Evolutionary conservation across 2,797 vertebrate species (phyloP), one percentile per base, ranked within the genome.

Genomic region (Toxotes lorentzi): DNA sequence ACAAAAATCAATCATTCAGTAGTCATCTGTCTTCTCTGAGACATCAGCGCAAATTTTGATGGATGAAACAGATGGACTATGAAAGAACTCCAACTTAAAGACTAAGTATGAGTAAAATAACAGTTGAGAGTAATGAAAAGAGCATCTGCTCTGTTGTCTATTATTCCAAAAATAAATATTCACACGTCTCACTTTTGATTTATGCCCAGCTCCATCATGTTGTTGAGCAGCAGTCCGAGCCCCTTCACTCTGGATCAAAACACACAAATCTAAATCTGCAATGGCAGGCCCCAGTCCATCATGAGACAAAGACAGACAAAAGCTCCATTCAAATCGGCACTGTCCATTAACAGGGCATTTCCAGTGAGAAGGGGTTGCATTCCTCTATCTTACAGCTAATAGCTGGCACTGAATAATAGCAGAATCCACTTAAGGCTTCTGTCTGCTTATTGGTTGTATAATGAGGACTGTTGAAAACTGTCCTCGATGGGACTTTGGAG

Each of bases 361-460:
- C 87, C 87, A 86, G 70, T 80, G 84, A 89, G 85, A 82, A 74
- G 83, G 80, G 93, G 93, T 92, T 90, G 92, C 87, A 93, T 93
- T 93, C 93, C 85, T 91, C 64, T 81, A 66, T 87, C 73, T 70
- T 73, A 51, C 67, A 56, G 81, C 82, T 85, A 81, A 89, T 82
- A 73, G 84, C 87, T 81, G 82, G 82, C 82, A 75, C 73, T 34
- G 72, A 79, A 53, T 0, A 61, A 85, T 43, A 59, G 78, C 76
- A 65, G 82, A 43, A 43, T 60, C 60, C 77, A 79, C 76, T 70
- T 74, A 78, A 53, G 65, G 50, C 57, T 66, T 61, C 60, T 61
- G 23, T 64, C 65, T 74, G 78, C 81, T 80, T 61, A 76, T 66
- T 84, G 43, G 62, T 54, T 77, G 76, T 38, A 40, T 88, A 82